Base-by-base conservation (phyloP, 2,113 vertebrate genomes). In the Pedionomus torquatus region DNA sequence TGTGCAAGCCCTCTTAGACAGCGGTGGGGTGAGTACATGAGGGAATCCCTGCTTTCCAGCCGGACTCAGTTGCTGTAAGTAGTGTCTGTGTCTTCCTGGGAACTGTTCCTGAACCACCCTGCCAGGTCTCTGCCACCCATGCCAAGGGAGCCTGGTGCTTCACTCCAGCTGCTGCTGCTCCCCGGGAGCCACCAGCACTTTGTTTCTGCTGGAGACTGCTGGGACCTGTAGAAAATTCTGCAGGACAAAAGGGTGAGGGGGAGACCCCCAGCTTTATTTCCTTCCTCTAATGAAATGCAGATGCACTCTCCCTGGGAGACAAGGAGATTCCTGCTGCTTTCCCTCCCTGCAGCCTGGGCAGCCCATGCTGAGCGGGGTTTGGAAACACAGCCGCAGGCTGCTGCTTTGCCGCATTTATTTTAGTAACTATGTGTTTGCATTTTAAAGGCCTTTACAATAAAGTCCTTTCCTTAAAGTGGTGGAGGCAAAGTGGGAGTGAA, bases 371-470 rank as follows among this genome's bases (percentile, higher is more conserved):
- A 87, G 81, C 63, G 52, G 75, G 16, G 25, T 87, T 96, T 79
- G 84, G 81, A 91, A 90, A 82, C 31, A 18, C 66, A 95, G 89
- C 94, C 65, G 39, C 28, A n/a, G 71, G 88, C 43, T 48, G 48
- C n/a, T 55, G 55, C 72, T 90, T 68, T 87, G 24, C 57, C 1
- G 0, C 30, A 61, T 94, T 96, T 92, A 65, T 92, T 87, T 94
- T 64, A 84, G 21, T 89, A 95, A 91, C 74, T 49, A 10, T 49
- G 35, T 78, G 83, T 97, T 95, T 92, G 97, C 71, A 90, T 93
- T 95, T 87, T 92, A 93, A 96, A 92, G 61, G 52, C 69, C 28
- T 82, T 76, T 72, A 68, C 3, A 7, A 69, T 51, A 85, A 86
- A 81, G 30, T 66, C n/a, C 30, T 83, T 86, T 66, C 20, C 43